These are phyloP conservation scores for Reinhardtius hippoglossoides DNA, from an alignment of 2,113 vertebrate genomes.

Conservation along the genomic window DNA sequence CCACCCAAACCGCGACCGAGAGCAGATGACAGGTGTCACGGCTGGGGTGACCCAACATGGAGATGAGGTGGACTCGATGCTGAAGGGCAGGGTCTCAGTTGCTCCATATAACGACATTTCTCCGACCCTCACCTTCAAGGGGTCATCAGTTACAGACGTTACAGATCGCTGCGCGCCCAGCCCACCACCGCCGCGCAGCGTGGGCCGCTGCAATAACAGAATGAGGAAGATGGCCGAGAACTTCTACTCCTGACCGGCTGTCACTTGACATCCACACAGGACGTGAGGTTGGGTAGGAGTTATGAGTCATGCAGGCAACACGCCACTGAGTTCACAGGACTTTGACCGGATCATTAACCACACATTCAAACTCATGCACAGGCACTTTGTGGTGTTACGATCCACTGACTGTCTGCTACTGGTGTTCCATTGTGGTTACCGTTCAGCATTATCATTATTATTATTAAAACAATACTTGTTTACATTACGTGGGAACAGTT, in stretches of 20 bases:
- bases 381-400: not conserved
- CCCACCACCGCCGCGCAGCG: not conserved
- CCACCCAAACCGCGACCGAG: conserved; percentile 61
- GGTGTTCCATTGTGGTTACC: too few species aligned
- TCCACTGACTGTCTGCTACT: not conserved
- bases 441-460: too few species aligned
- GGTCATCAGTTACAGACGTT: rapidly evolving
- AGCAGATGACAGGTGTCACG: not conserved
- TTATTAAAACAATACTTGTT: too few species aligned
- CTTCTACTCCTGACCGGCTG: conserved; percentile 64
- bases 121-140: not conserved
- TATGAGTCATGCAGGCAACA: not conserved
- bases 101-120: not conserved
- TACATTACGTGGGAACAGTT: too few species aligned
- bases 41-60: rapidly evolving
- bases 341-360: not conserved
- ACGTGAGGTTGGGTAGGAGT: not conserved
- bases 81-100: too few species aligned
- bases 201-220: conserved; percentile 45
- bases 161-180: not conserved
- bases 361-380: not conserved
- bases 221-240: conserved; percentile 70
- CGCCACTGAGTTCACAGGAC: not conserved
- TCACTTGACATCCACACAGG: not conserved
- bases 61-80: not conserved